Evolutionary conservation across 1,140 invertebrate species (phyloP), one percentile per base, ranked within the genome.

Genomic region (Diabrotica undecimpunctata): DNA sequence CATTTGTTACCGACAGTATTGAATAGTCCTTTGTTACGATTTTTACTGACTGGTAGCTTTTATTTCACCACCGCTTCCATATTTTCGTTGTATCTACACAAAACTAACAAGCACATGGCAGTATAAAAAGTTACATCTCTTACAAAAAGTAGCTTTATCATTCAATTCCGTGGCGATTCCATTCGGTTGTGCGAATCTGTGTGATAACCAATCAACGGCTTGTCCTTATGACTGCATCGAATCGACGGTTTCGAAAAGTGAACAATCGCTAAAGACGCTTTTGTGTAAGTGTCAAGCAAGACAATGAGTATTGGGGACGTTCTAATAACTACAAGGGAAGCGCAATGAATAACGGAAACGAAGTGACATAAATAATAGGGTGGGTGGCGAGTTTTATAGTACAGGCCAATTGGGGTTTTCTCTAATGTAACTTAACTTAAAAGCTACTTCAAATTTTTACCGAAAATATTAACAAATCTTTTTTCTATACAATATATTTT

Each of bases 361-460:
- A 62, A 62, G 61, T 62, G 61, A n/a, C 53, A 54, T 11, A 62
- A 62, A 62, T 62, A 54, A 62, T 54, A 36, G 61, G 61, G 61
- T 62, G 61, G 61, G 61, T 54, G 61, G 53, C 36, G 54, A 54
- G 13, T 14, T 55, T 55, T 14, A 55, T 55, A 36, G 54, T 46
- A 46, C 41, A n/a, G 41, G 3, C 8, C 8, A 46, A 5, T 46
- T 46, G 6, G 2, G 41, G 25, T 25, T 25, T 25, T 25, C 25
- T 25, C 25, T 25, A 2, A 25, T 2, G 1, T 4, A 4, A 25
- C 25, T n/a, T 25, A 25, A 25, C 25, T 25, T 2, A 25, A 25
- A 25, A 25, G 25, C 25, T 25, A 25, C 4, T 25, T 25, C 25
- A 25, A n/a, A n/a, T n/a, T n/a, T n/a, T n/a, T n/a, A n/a, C n/a